Evolutionary conservation across 2,113 vertebrate genomes (phyloP), one percentile per base, ranked within the genome.

Genomic region (Eidolon helvum): DNA sequence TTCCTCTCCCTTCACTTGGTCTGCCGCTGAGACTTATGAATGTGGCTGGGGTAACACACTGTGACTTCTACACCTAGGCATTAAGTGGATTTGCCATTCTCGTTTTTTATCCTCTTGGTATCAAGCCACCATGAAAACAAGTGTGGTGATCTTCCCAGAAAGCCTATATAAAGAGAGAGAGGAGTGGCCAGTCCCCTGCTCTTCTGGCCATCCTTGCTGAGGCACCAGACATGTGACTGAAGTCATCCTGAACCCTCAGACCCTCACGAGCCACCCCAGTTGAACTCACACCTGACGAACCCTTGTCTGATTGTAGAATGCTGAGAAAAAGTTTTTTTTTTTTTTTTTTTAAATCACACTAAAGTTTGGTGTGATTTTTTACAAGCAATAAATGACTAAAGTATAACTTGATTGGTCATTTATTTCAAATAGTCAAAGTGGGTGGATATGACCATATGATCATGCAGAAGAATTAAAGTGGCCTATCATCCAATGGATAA

Each of bases 401-500:
- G 24, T 33, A 53, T 43, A 50, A 22, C 40, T 66, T 40, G 45
- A n/a, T 30, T 19, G 35, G 12, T 21, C 50, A 28, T 4, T 65
- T n/a, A 74, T 21, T 83, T 45, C 22, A 65, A 82, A n/a, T 2
- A 45, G 22, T 24, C 30, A 2, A 18, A 33, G 43, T 38, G 38
- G 18, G 24, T 45, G 30, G 38, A 48, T 35, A 10, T 14, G 61
- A 38, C 16, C 28, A 22, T 45, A 57, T 6, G 15, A 35, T 38
- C n/a, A 88, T 2, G 22, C 11, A 66, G 48, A 71, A 61, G 22
- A 28, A 83, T 16, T 4, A 33, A 22, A 45, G 48, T 7, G 12
- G 63, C 4, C 5, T 3, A 3, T 7, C 43, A n/a, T 15, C 26
- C 35, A 18, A 4, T 0, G 24, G 55, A 38, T 48, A 9, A 22